These are phyloP conservation scores for Epinephelus fuscoguttatus DNA, from an alignment of 2,113 vertebrate species.

Conservation along the genomic window DNA sequence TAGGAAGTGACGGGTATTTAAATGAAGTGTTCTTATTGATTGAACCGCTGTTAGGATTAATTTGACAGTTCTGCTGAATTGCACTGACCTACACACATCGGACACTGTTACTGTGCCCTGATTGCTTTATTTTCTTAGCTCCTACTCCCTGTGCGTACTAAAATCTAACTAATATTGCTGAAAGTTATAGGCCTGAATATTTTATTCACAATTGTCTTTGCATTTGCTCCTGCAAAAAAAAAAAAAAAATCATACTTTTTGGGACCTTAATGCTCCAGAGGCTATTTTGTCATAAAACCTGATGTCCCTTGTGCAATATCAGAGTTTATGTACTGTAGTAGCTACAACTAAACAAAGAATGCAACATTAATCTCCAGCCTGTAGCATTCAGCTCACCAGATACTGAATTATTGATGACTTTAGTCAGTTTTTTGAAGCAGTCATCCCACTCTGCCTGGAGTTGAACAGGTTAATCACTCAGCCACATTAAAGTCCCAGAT, in stretches of 20 bases:
- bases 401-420: conserved; percentile 62
- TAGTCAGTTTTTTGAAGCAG: conserved; percentile 39
- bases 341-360: conserved; percentile 55
- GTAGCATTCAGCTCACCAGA: conserved; percentile 38
- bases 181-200: conserved; percentile 9
- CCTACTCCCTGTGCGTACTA: background rate
- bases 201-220: conserved; percentile 27
- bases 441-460: conserved; percentile 23
- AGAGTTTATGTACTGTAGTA: conserved; percentile 55
- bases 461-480: conserved; percentile 61
- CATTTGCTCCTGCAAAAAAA: background rate
- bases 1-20: conserved; percentile 35
- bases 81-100: background rate
- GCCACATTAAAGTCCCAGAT: conserved; percentile 29
- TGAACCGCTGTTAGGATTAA: background rate
- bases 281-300: conserved; percentile 40
- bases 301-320: conserved; percentile 32
- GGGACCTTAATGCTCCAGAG: conserved; percentile 21
- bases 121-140: background rate
- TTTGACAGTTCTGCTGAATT: conserved; percentile 22
- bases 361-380: conserved; percentile 47
- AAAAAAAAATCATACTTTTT: background rate
- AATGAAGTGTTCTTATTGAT: conserved; percentile 25
- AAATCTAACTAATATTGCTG: conserved; percentile 7
- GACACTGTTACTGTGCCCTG: background rate